Evolutionary conservation across 2,113 vertebrate species (phyloP).

Genomic region (Mugil cephalus): DNA sequence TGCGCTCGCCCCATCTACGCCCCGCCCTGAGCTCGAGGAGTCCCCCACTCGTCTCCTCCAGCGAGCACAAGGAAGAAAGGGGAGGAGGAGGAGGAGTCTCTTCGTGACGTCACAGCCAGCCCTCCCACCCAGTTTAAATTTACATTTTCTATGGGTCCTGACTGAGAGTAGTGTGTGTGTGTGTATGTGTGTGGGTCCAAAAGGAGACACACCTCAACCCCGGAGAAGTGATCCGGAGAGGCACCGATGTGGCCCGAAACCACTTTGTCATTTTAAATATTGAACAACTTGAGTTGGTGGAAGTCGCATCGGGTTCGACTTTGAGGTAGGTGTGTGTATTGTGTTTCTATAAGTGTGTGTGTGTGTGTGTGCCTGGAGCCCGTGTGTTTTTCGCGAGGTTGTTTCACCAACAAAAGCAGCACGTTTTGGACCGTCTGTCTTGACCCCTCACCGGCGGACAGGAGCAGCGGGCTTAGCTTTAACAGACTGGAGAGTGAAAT

Average conservation of each 20-base stretch:
- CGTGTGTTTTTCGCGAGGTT: conserved; percentile 37
- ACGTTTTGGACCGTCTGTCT: conserved; percentile 30
- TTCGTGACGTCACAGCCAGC: conserved; percentile 60
- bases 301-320: conserved; percentile 74
- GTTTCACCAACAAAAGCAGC: conserved; percentile 76
- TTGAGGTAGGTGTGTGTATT: conserved; percentile 74
- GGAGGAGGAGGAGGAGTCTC: conserved; percentile 22
- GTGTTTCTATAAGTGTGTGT: not conserved
- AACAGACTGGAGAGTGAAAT: conserved; percentile 28
- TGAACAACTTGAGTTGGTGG: conserved; percentile 61
- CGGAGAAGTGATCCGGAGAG: conserved; percentile 61
- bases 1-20: conserved; percentile 21
- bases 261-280: conserved; percentile 68
- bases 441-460: not conserved
- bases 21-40: conserved; percentile 73
- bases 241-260: conserved; percentile 54
- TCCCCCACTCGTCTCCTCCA: conserved; percentile 54
- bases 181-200: conserved; percentile 15
- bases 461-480: not conserved
- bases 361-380: conserved; percentile 34
- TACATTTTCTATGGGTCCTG: conserved; percentile 82
- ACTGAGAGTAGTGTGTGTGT: conserved; percentile 46
- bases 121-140: conserved; percentile 76
- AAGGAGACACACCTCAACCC: conserved; percentile 77
- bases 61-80: conserved; percentile 29